Base-by-base conservation (phyloP, 2,888 invertebrate genomes). In the Nysson spinosus region DNA sequence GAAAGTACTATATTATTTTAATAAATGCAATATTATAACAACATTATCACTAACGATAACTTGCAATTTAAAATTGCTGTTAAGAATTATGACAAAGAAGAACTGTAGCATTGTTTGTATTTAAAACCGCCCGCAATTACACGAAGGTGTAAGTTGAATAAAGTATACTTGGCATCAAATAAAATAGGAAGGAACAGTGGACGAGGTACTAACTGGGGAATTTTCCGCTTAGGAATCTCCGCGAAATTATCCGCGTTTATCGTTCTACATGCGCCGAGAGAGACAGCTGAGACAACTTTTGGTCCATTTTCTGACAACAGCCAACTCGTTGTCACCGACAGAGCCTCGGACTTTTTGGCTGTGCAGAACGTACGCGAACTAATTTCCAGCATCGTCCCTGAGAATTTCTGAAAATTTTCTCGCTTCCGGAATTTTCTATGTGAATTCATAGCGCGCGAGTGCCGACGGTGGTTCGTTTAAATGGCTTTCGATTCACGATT, bases 211-310 rank as follows among this genome's bases (percentile, higher is more conserved):
- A 20, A 20, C 34, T 32, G 35, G 52, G 43, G 40, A 47, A 58
- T 47, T 64, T 46, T 60, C 47, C 42, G 32, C 9, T 37, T 9
- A 19, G 37, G 47, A 46, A 40, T 39, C 32, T 56, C 11, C 37
- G 40, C 40, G 32, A 70, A 78, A 77, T 72, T 73, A 73, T 69
- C 55, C 65, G 66, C 70, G 65, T 79, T 78, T 73, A 69, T 69
- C 63, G 70, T 60, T 54, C 64, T 56, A 49, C 51, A 54, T 63
- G 62, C 64, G 60, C 63, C 11, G 56, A 42, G 43, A 49, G 63
- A 61, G 63, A 69, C 69, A 64, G 64, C 57, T 63, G 64, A 63
- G 62, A n/a, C 51, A 75, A 75, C 69, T 77, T 77, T 75, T 68
- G 65, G 34, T n/a, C 34, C 66, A 47, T 64, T 69, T 49, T 49